Base-by-base conservation (phyloP, 2,888 invertebrate species). In the Oeneis ivallda region DNA sequence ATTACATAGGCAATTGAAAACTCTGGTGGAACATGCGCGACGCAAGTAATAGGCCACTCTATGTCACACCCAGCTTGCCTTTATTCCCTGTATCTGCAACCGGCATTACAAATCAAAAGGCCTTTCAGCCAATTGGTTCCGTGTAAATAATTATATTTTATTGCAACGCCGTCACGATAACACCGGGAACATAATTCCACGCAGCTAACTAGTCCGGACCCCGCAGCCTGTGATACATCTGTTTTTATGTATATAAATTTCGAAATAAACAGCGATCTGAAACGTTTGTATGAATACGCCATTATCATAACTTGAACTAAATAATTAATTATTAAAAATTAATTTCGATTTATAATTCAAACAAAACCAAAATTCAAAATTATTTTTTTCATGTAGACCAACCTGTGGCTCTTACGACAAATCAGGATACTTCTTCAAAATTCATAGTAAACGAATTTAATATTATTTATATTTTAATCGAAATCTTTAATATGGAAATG, bases 101-200 rank as follows among this genome's bases (percentile, higher is more conserved):
- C 3, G 60, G 59, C 57, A 54, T 69, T 69, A 69, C 68, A 66
- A 69, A 87, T 89, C 88, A 86, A 81, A 59, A 47, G 77, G 76
- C 79, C 77, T 76, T 81, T 78, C 81, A 80, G 81, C 83, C 85
- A 89, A 90, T 89, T 89, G 87, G 84, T 85, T 87, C 82, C 81
- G 79, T 79, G 81, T 86, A 86, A 89, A 89, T 86, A 87, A 89
- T 87, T 87, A 88, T 89, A 84, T 88, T 89, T 89, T 89, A 89
- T 87, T 80, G 86, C 74, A 73, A 63, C 69, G 67, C 76, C 79
- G 80, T 75, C 76, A 71, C 76, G 90, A 89, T 89, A 89, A 79
- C 81, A 79, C 74, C 71, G 72, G 72, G 79, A 77, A 81, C 86
- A 86, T 88, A 88, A 88, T 83, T 89, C 82, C 81, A 71, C 71